Base-by-base conservation (phyloP, 1,140 invertebrate genomes). In the Telenomus remus region DNA sequence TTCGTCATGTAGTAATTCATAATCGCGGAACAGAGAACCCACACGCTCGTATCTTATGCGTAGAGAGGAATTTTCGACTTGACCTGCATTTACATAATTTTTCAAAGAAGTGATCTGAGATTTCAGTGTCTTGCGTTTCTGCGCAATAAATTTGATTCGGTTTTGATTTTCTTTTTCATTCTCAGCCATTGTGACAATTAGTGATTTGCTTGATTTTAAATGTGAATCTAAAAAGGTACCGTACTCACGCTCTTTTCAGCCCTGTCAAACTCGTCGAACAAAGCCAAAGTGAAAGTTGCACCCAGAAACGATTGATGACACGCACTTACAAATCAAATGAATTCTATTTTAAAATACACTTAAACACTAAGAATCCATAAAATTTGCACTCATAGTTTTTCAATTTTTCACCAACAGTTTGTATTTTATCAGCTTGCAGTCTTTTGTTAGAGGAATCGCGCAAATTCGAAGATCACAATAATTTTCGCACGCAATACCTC, bases 1-100 rank as follows among this genome's bases (percentile, higher is more conserved):
- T 8, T 55, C 53, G 1, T 43, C 33, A 55, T 55, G 5, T 19
- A 43, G 7, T 8, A 27, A 37, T 13, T 55, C 53, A 33, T 27
- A 55, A 4, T 43, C 13, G n/a, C 27, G 37, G n/a, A 55, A 55
- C 0, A 55, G 11, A n/a, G 12, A 37, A 55, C 13, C 27, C 10
- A 55, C 5, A 13, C 53, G 53, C 4, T 9, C n/a, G 2, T 14
- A 27, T 3, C 53, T 4, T 13, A 55, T 6, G 4, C 15, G 9
- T 12, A 55, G 8, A 12, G n/a, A 5, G 10, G 5, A 2, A 5
- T 43, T 19, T 19, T 37, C 33, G 0, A 44, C 0, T 27, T 10
- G n/a, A 43, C 33, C 12, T 55, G 27, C 2, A 3, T 44, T 16
- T 9, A 44, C 27, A 2, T 4, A 1, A 12, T 55, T 55, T 12